phyloP scores from a whole-genome alignment of 2,888 invertebrate genomes.

The Cheilosia soror region DNA sequence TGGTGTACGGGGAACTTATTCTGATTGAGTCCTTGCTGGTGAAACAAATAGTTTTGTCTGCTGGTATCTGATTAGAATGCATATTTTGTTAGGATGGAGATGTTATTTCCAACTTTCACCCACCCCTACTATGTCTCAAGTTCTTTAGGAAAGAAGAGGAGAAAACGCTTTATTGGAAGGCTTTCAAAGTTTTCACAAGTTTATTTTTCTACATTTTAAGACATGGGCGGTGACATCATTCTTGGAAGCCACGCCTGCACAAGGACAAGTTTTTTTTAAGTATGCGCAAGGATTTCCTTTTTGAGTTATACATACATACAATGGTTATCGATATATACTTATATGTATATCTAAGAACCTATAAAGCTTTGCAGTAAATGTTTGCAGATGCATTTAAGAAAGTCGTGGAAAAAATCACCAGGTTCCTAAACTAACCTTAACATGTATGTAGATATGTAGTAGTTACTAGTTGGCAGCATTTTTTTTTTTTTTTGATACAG shows the following conservation, averaged over 20 bases:
- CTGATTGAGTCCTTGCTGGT: slow-evolving; percentile 65
- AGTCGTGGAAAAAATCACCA: too few species aligned
- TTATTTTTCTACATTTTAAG: slow-evolving; percentile 66
- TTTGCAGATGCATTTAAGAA: not conserved
- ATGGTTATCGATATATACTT: not conserved
- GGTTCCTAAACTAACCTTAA: too few species aligned
- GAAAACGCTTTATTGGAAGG: slow-evolving; percentile 66
- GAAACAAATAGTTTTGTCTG: slow-evolving; percentile 38
- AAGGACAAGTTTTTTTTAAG: slow-evolving; percentile 40
- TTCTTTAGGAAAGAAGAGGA: slow-evolving; percentile 11
- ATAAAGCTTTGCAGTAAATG: not conserved
- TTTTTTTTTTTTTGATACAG: too few species aligned
- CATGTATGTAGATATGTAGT: too few species aligned
- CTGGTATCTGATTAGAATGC: slow-evolving; percentile 49
- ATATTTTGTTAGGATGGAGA: slow-evolving; percentile 20
- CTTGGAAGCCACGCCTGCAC: slow-evolving; percentile 64
- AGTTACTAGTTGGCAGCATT: too few species aligned
- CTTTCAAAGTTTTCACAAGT: slow-evolving; percentile 69
- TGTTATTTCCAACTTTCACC: not conserved
- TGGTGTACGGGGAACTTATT: slow-evolving; percentile 35
- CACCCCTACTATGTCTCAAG: not conserved
- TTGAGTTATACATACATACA: not conserved
- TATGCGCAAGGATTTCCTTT: slow-evolving; percentile 56
- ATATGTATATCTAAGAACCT: not conserved
- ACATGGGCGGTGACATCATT: slow-evolving; percentile 63